Conservation (phyloP, 1,140 invertebrate species). For the Papilio aristodemus region DNA sequence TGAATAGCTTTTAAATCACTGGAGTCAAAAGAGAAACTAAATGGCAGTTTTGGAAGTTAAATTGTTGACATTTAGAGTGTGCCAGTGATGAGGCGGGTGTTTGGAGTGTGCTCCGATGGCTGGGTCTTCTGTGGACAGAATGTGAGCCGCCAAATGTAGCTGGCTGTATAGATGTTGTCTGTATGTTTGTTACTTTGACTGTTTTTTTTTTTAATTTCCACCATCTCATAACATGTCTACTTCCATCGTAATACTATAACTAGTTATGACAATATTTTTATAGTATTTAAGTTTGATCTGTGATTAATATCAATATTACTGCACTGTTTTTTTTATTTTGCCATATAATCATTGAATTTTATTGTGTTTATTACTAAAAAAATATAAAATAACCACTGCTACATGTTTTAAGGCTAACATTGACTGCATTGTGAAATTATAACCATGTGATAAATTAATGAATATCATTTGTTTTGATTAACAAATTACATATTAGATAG, state of each 20-base stretch:
- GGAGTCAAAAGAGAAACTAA: slow-evolving; percentile 33
- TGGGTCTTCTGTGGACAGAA: slow-evolving; percentile 76
- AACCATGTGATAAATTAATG: no score
- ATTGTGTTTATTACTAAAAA: background rate
- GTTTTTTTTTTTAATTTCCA: slow-evolving; percentile 47
- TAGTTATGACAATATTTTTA: slow-evolving; percentile 20
- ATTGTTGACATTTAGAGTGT: slow-evolving; percentile 44
- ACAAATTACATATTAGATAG: no score
- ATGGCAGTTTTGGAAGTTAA: slow-evolving; percentile 46
- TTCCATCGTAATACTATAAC: slow-evolving; percentile 6
- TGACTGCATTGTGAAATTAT: no score
- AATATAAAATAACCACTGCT: background rate
- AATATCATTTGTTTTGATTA: no score
- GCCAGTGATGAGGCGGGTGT: slow-evolving; percentile 65
- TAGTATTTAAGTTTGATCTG: background rate
- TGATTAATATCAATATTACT: background rate
- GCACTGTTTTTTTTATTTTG: slow-evolving; percentile 8
- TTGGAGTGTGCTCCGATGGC: slow-evolving; percentile 70
- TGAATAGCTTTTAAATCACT: background rate
- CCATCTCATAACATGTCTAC: slow-evolving; percentile 23
- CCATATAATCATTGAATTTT: background rate
- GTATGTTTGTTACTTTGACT: slow-evolving; percentile 59
- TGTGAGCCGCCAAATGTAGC: slow-evolving; percentile 70
- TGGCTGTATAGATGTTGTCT: slow-evolving; percentile 67
- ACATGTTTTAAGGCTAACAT: no score